These are phyloP conservation scores for Ormyrus rosae DNA, from an alignment of 2,888 invertebrate species.

Conservation along the genomic window DNA sequence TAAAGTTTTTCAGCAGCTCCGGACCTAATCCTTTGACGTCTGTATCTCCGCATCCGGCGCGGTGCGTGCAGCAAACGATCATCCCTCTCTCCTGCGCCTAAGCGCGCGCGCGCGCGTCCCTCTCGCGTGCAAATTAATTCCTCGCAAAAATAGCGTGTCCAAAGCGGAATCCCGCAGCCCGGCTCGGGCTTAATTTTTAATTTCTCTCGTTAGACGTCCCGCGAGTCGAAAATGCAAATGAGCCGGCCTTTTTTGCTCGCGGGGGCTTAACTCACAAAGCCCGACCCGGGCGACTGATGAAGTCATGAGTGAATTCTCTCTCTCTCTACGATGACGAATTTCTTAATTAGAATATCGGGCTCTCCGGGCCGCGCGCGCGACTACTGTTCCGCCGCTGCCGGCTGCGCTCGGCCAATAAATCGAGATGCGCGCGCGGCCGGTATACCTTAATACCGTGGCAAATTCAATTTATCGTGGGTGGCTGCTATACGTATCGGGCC, in stretches of 20 bases:
- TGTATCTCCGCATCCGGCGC: slow-evolving; percentile 4
- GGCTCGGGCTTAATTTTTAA: slow-evolving; percentile 31
- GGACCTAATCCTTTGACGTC: slow-evolving; percentile 28
- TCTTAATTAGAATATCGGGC: slow-evolving; percentile 63
- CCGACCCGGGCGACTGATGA: slow-evolving; percentile 35
- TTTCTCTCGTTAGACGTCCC: slow-evolving; percentile 47
- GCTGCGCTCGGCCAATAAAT: slow-evolving; percentile 69
- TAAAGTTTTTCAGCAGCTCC: neutral
- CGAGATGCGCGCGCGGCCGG: slow-evolving; percentile 62
- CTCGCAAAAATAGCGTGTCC: slow-evolving; percentile 48
- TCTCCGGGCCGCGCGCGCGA: slow-evolving; percentile 55
- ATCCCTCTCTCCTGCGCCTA: neutral
- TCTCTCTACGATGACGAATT: slow-evolving; percentile 63
- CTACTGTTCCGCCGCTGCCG: slow-evolving; percentile 72
- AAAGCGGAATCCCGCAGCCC: neutral
- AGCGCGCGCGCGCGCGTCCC: neutral
- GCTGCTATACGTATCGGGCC: slow-evolving; percentile 73
- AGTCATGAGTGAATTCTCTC: slow-evolving; percentile 55
- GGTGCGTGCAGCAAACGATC: neutral
- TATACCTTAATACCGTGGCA: slow-evolving; percentile 74
- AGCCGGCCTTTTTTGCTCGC: slow-evolving; percentile 44
- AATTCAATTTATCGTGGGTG: slow-evolving; percentile 76
- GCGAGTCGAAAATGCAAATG: slow-evolving; percentile 49
- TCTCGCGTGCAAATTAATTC: slow-evolving; percentile 30
- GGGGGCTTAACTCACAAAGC: slow-evolving; percentile 13